Evolutionary conservation across 2,888 invertebrate species (phyloP), one percentile per base, ranked within the genome.

Genomic region (Camptogramma bilineatum): DNA sequence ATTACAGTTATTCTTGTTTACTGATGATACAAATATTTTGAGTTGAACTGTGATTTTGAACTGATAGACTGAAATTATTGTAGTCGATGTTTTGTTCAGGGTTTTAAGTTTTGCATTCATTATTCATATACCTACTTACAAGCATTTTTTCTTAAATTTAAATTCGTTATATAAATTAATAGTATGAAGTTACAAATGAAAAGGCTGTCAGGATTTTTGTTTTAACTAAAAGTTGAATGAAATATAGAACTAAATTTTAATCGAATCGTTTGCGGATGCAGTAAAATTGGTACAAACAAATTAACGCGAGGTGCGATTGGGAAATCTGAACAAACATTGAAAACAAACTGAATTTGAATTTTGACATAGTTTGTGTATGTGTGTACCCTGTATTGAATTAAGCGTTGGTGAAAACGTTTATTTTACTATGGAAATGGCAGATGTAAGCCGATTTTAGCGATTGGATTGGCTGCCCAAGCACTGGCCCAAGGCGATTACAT

Each of bases 241-340:
- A 83, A 82, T 75, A 82, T 79, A 82, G 77, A 82, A 77, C 78
- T 81, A 84, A 81, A 87, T 85, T 87, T 85, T 79, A 86, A 88
- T 87, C 81, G 79, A 88, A 85, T 82, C 81, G 83, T 83, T 84
- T 84, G 83, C 75, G 81, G 78, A 72, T 78, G 79, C 79, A 78
- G 80, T 80, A 80, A 85, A 86, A 85, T 86, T 84, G 84, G 84
- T 79, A 76, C 88, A 89, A 88, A 88, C 88, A 88, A 87, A 88
- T 89, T 89, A 90, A 85, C 84, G 81, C 78, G 83, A 85, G 84
- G 84, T 84, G 82, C 82, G 80, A 87, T 87, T 84, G 87, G 86
- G 78, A 89, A 88, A 88, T 88, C 84, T 88, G 83, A 82, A 85
- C 86, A 85, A 85, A 82, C 82, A 77, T 78, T 75, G 68, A 77